Base-by-base conservation (phyloP, 2,888 invertebrate genomes). In the Caenorhabditis sp. region DNA sequence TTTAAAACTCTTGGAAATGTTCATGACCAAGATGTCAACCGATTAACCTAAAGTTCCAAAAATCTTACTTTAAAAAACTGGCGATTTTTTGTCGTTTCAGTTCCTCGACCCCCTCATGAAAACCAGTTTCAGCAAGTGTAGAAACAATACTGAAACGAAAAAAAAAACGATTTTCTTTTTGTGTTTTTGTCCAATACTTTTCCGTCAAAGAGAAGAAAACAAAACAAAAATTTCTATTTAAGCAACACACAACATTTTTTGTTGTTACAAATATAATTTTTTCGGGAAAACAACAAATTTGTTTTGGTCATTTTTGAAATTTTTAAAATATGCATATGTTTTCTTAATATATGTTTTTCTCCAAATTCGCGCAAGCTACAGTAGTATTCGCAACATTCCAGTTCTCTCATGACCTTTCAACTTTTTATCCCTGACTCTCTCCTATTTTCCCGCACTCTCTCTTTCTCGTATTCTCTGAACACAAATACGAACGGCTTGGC, bases 41-140 rank as follows among this genome's bases (percentile, higher is more conserved):
- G n/a, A n/a, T n/a, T n/a, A n/a, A n/a, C n/a, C n/a, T n/a, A n/a
- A n/a, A n/a, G n/a, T n/a, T n/a, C n/a, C n/a, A n/a, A n/a, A n/a
- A n/a, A n/a, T n/a, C n/a, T n/a, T n/a, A n/a, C n/a, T n/a, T n/a
- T n/a, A n/a, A n/a, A n/a, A n/a, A n/a, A n/a, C n/a, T n/a, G n/a
- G n/a, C n/a, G n/a, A n/a, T n/a, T n/a, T n/a, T n/a, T n/a, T n/a
- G n/a, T 31, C 43, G 43, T 43, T 43, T 43, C 43, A 43, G 43
- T 43, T 17, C 17, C 43, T 43, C 17, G 43, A 43, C 43, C 43
- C n/a, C 43, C 17, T 43, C 43, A 2, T 17, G 2, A 43, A 43
- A 43, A 43, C 43, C 43, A 43, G 43, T 43, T 43, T 43, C 43
- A 43, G n/a, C n/a, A n/a, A n/a, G n/a, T n/a, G n/a, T n/a, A n/a